Conservation (phyloP, 2,797 vertebrate genomes). For the Artibeus jamaicensis region DNA sequence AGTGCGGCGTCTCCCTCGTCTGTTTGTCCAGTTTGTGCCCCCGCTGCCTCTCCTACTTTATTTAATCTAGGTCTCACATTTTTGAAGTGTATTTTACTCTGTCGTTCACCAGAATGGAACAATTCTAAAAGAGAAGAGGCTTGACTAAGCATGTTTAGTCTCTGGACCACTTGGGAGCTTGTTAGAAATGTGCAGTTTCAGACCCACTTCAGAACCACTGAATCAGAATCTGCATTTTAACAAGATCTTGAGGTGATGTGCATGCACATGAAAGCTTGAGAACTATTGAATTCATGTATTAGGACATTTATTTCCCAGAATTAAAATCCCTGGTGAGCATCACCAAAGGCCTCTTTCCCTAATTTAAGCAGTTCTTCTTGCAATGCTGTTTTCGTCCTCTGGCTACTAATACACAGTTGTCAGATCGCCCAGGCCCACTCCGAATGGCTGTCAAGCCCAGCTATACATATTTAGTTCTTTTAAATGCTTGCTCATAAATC, state of each 20-base stretch:
- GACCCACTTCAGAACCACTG: background rate
- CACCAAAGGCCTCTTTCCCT: slow-evolving; percentile 34
- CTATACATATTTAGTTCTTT: slow-evolving; percentile 77
- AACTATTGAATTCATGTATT: slow-evolving; percentile 19
- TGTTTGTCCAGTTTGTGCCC: background rate
- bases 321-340: slow-evolving; percentile 59
- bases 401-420: slow-evolving; percentile 59
- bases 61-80: background rate
- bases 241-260: background rate
- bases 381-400: slow-evolving; percentile 49
- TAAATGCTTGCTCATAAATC: slow-evolving; percentile 74
- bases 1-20: background rate
- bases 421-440: slow-evolving; percentile 30
- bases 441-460: slow-evolving; percentile 44
- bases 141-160: background rate
- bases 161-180: background rate
- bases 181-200: slow-evolving; percentile 10
- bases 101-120: background rate
- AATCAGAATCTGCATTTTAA: slow-evolving; percentile 44
- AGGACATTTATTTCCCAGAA: slow-evolving; percentile 52
- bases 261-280: background rate
- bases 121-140: background rate
- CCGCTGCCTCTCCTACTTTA: background rate
- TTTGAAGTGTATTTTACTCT: background rate
- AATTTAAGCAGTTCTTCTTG: slow-evolving; percentile 45